A percentile compares a stretch with the other conserved stretches of the same genome.
phyloP scores from a whole-genome alignment of 2,888 invertebrate genomes.

The Phortica okadai region DNA sequence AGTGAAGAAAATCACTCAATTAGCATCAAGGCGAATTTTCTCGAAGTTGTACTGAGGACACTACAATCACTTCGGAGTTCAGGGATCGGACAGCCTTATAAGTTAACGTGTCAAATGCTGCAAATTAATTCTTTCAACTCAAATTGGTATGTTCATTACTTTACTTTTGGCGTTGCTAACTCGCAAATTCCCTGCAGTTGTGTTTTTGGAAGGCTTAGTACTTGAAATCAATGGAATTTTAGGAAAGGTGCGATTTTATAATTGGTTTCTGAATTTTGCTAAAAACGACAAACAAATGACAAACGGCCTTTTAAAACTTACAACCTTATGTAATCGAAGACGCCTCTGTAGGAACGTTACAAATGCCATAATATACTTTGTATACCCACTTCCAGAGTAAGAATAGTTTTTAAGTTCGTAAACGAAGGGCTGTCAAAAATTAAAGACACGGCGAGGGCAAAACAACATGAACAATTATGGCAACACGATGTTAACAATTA shows the following conservation, averaged over 20 bases:
- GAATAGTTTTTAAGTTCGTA: background rate
- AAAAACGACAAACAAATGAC: too few species aligned
- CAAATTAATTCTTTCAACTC: background rate
- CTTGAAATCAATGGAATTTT: background rate
- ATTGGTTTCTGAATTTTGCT: too few species aligned
- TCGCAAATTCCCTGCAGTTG: too few species aligned
- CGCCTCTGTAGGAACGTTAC: too few species aligned
- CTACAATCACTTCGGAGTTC: background rate
- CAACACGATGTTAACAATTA: conserved; percentile 74
- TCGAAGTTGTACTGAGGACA: conserved; percentile 23
- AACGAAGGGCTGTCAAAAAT: background rate
- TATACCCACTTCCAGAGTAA: too few species aligned
- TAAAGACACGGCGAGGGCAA: background rate
- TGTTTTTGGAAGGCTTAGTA: too few species aligned
- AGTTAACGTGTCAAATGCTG: background rate
- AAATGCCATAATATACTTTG: too few species aligned
- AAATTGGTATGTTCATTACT: conserved; percentile 23
- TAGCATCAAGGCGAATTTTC: background rate
- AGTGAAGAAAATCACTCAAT: background rate
- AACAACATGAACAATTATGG: conserved; percentile 51
- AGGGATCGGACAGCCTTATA: background rate
- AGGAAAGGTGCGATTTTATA: background rate
- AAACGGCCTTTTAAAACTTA: too few species aligned
- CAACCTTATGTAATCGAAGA: too few species aligned
- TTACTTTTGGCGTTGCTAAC: too few species aligned